A percentile compares a stretch with the other conserved stretches of the same genome.
Conservation (phyloP, 1,140 invertebrate genomes). For the Nephila pilipes region DNA sequence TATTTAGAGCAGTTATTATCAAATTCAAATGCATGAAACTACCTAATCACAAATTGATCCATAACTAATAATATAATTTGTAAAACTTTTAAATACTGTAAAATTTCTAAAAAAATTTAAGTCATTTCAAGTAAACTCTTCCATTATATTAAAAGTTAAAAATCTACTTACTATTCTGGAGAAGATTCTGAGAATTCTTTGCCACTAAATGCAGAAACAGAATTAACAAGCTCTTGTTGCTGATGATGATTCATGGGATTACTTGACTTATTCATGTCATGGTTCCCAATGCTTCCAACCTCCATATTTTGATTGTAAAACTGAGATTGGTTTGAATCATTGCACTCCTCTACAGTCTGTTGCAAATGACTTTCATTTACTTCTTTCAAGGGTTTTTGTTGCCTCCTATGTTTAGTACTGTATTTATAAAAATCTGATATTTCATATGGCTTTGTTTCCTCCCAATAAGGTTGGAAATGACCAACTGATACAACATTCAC, state of each 20-base stretch:
- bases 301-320: slow-evolving; percentile 13
- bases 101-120: no score
- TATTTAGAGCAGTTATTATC: no score
- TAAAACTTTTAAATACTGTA: no score
- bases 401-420: slow-evolving; percentile 92
- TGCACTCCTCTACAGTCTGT: neutral
- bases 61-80: no score
- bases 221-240: slow-evolving; percentile 6
- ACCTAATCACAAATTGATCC: no score
- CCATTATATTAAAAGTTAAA: neutral
- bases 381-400: slow-evolving; percentile 7
- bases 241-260: neutral
- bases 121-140: no score
- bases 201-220: slow-evolving; percentile 50
- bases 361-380: neutral
- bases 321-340: neutral
- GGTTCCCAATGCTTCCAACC: neutral
- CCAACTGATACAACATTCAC: slow-evolving; percentile 90
- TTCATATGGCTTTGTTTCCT: slow-evolving; percentile 96
- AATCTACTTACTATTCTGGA: slow-evolving; percentile 41
- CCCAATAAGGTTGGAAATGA: slow-evolving; percentile 94
- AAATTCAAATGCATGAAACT: no score
- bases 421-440: slow-evolving; percentile 99
- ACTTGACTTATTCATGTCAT: neutral
- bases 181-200: slow-evolving; percentile 10